Evolutionary conservation across 1,140 invertebrate species (phyloP).

Genomic region (Polypedilum pembai): DNA sequence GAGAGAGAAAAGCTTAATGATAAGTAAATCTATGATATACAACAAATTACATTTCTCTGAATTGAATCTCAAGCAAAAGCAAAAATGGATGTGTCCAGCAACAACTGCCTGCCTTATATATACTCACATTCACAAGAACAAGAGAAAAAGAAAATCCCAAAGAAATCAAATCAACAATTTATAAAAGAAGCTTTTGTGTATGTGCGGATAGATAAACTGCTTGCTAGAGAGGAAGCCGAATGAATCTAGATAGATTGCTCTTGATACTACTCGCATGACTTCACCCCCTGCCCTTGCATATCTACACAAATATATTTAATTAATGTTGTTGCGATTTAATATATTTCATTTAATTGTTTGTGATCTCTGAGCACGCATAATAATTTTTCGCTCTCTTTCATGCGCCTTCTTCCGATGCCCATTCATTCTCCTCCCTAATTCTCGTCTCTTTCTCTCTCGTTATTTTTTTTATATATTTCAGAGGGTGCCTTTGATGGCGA

Average conservation of each 20-base stretch:
- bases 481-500: neutral
- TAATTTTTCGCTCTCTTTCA: neutral
- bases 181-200: neutral
- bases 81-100: slow-evolving; percentile 9
- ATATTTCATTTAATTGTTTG: slow-evolving; percentile 19
- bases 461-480: neutral
- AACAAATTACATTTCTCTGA: slow-evolving; percentile 1
- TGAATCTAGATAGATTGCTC: slow-evolving; percentile 9
- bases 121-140: neutral
- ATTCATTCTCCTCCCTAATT: neutral
- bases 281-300: neutral
- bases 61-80: neutral
- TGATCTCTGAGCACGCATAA: slow-evolving; percentile 10
- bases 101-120: neutral
- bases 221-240: neutral
- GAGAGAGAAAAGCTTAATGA: neutral
- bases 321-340: slow-evolving; percentile 18
- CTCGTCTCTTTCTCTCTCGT: neutral
- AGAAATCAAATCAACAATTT: slow-evolving; percentile 19
- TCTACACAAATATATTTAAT: neutral
- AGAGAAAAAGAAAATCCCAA: slow-evolving; percentile 5
- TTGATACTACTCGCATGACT: neutral
- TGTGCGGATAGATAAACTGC: neutral
- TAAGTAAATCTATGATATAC: slow-evolving; percentile 7
- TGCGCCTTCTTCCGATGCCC: neutral